These are phyloP conservation scores for Plebejus anna DNA, from an alignment of 2,888 invertebrate genomes.

Conservation along the genomic window DNA sequence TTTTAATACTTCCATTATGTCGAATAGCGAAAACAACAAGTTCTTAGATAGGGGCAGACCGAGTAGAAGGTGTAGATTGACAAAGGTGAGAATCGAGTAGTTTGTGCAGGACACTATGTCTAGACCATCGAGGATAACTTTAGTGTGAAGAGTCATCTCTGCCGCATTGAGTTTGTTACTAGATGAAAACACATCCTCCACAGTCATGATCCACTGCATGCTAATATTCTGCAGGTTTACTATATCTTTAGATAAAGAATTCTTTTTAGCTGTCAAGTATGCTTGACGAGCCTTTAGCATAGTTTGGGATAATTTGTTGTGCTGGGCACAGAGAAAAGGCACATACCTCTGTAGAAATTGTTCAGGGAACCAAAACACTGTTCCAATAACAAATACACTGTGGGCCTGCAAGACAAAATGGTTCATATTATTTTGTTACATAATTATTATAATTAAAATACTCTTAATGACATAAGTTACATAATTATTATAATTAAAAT, in stretches of 20 bases:
- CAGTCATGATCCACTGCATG: constrained; percentile 61
- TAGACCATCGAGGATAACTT: constrained; percentile 78
- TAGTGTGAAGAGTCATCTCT: constrained; percentile 68
- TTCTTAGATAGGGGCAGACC: constrained; percentile 88
- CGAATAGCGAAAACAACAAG: constrained; percentile 86
- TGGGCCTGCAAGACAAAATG: constrained; percentile 79
- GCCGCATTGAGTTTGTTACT: constrained; percentile 63
- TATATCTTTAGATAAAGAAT: constrained; percentile 82
- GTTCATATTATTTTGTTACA: too few relatives aligned
- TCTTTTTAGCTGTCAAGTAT: constrained; percentile 78
- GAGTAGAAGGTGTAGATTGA: constrained; percentile 85
- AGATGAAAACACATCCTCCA: constrained; percentile 62
- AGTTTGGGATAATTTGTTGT: constrained; percentile 65
- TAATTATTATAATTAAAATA: too few relatives aligned
- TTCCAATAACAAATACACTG: constrained; percentile 88
- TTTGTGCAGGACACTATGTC: constrained; percentile 84
- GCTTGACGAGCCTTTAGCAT: constrained; percentile 76
- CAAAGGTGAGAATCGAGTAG: constrained; percentile 72
- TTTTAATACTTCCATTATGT: constrained; percentile 90
- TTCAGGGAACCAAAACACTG: constrained; percentile 91
- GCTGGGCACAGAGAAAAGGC: constrained; percentile 76
- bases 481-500: too few relatives aligned
- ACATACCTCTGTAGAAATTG: constrained; percentile 86
- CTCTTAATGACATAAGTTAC: too few relatives aligned
- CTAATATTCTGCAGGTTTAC: constrained; percentile 59